phyloP scores from a whole-genome alignment of 2,113 vertebrate genomes.

The Furnarius figulus region DNA sequence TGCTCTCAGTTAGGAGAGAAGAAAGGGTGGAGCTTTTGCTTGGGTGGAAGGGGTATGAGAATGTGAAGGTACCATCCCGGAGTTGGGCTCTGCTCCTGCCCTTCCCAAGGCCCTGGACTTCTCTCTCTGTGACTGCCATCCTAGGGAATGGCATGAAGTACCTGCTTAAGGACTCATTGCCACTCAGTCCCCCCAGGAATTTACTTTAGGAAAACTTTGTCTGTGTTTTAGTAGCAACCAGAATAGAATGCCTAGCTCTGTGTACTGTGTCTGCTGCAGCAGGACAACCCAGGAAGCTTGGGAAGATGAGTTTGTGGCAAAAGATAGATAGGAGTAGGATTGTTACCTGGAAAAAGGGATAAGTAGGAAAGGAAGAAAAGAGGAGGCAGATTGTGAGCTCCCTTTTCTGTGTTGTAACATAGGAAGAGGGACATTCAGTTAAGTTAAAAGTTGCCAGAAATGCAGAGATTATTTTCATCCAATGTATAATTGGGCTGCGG shows the following conservation, averaged over 20 bases:
- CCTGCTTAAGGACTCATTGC: neutral
- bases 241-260: neutral
- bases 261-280: neutral
- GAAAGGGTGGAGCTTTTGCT: slow-evolving; percentile 41
- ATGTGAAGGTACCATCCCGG: neutral
- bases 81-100: neutral
- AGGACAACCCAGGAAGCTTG: neutral
- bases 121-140: neutral
- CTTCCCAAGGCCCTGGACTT: neutral
- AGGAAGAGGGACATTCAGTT: neutral
- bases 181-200: neutral
- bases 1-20: neutral
- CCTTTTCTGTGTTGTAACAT: neutral
- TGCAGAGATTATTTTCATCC: neutral
- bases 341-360: neutral
- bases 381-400: neutral
- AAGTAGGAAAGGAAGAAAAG: neutral
- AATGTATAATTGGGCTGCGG: fast-evolving
- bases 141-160: neutral
- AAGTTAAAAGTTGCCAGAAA: neutral
- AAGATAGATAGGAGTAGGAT: neutral
- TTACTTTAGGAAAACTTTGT: neutral
- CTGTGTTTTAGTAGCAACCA: neutral
- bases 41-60: neutral
- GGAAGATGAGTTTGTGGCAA: neutral